phyloP scores from a whole-genome alignment of 2,888 invertebrate species.

The Drosophila mayaguana region DNA sequence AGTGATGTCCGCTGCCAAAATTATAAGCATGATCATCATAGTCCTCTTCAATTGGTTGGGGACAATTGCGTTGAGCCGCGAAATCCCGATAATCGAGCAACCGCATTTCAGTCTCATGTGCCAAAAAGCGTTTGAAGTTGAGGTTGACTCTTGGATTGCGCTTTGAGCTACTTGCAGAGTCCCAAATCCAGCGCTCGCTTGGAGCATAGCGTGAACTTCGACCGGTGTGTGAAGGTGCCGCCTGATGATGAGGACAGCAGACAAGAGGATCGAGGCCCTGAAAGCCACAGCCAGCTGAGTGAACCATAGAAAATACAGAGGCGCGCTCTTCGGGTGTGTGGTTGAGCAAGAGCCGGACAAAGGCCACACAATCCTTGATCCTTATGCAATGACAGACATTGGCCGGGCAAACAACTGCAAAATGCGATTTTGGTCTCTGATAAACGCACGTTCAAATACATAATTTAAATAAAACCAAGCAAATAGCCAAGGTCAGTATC shows the following conservation, averaged over 20 bases:
- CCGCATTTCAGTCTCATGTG: conserved; percentile 60
- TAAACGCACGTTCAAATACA: conserved; percentile 30
- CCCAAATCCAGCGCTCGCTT: conserved; percentile 82
- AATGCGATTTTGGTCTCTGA: conserved; percentile 11
- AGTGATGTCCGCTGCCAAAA: conserved; percentile 33
- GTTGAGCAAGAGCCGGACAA: conserved; percentile 65
- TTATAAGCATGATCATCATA: conserved; percentile 38
- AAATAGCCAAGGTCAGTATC: conserved; percentile 58
- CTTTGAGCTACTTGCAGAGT: conserved; percentile 24
- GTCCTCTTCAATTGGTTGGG: conserved; percentile 76
- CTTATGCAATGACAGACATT: conserved; percentile 78
- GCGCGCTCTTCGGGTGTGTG: conserved; percentile 59
- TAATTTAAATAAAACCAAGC: conserved; percentile 2
- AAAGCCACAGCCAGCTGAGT: conserved; percentile 78
- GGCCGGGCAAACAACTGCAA: conserved; percentile 39
- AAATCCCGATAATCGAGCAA: conserved; percentile 82
- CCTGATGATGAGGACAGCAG: conserved; percentile 70
- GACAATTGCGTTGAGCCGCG: conserved; percentile 79
- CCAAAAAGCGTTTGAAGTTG: conserved; percentile 17
- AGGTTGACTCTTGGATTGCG: conserved; percentile 6
- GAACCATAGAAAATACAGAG: conserved; percentile 65
- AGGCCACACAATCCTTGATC: conserved; percentile 75
- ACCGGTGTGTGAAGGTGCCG: background rate
- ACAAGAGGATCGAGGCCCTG: conserved; percentile 72
- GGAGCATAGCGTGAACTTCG: conserved; percentile 48